These are phyloP conservation scores for Yponomeuta evonymella DNA, from an alignment of 2,888 invertebrate species.

Conservation along the genomic window DNA sequence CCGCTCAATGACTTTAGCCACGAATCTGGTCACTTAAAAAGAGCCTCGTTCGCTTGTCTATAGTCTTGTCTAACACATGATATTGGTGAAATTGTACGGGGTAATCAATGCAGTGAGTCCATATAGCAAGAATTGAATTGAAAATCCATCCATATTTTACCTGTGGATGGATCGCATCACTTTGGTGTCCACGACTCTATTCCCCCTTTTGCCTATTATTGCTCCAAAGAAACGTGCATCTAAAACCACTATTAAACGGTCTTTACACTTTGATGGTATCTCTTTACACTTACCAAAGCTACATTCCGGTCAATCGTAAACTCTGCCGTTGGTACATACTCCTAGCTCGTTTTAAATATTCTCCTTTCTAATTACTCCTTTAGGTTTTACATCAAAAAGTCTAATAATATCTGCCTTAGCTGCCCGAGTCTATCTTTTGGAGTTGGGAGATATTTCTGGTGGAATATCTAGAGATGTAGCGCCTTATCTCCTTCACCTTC, in stretches of 20 bases:
- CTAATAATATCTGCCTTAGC: not conserved
- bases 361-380: not conserved
- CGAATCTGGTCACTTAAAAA: not conserved
- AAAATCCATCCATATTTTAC: not conserved
- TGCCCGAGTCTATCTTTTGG: not conserved
- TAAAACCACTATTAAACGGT: not conserved
- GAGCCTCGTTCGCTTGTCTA: no score
- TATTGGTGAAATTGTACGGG: no score
- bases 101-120: no score
- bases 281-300: not conserved
- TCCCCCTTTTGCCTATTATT: not conserved
- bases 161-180: not conserved
- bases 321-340: not conserved
- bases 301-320: not conserved
- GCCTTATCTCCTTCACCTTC: no score
- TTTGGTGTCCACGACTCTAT: not conserved
- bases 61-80: no score
- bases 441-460: no score
- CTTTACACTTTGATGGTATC: no score
- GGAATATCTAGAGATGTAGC: no score
- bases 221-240: not conserved
- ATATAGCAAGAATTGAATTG: no score
- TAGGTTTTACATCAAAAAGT: not conserved
- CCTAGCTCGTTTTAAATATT: not conserved
- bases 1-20: constrained; percentile 2